A percentile compares a stretch with the other conserved stretches of the same genome.
Conservation (phyloP, 2,888 invertebrate genomes). For the Linnaemya vulpina region DNA sequence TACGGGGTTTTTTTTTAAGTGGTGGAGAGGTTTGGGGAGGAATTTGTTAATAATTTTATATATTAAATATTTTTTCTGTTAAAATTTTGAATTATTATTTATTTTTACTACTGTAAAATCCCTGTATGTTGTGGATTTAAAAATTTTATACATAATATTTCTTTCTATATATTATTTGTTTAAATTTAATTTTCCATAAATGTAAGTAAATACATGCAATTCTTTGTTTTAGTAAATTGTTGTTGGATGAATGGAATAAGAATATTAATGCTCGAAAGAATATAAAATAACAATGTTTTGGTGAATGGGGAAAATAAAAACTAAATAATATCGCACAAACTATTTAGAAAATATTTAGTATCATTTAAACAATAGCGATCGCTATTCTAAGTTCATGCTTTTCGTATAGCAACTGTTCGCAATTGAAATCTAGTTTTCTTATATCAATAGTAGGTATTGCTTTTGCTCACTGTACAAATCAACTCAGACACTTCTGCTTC, state of each 20-base stretch:
- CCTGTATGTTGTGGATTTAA: slow-evolving; percentile 79
- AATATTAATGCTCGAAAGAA: not conserved
- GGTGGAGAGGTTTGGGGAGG: not conserved
- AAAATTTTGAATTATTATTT: slow-evolving; percentile 70
- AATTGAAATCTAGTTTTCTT: too few relatives aligned
- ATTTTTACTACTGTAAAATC: slow-evolving; percentile 80
- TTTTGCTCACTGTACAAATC: too few relatives aligned
- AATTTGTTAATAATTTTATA: slow-evolving; percentile 21
- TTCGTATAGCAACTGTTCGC: too few relatives aligned
- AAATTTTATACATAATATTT: slow-evolving; percentile 26
- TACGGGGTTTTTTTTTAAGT: slow-evolving; percentile 25
- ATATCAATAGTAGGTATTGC: too few relatives aligned
- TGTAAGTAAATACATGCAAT: slow-evolving; percentile 14
- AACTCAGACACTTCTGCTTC: too few relatives aligned
- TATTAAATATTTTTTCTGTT: slow-evolving; percentile 37
- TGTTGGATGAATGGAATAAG: not conserved
- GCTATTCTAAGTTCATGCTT: too few relatives aligned
- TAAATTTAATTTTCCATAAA: slow-evolving; percentile 48
- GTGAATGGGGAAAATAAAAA: not conserved
- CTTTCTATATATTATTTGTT: slow-evolving; percentile 9
- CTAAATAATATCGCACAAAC: not conserved
- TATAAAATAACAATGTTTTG: not conserved
- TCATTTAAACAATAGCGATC: too few relatives aligned
- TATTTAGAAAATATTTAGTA: too few relatives aligned
- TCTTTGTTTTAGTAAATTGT: slow-evolving; percentile 22